These are phyloP conservation scores for Blastomussa wellsi DNA, from an alignment of 92 coral and sea anemone species.

Conservation along the genomic window DNA sequence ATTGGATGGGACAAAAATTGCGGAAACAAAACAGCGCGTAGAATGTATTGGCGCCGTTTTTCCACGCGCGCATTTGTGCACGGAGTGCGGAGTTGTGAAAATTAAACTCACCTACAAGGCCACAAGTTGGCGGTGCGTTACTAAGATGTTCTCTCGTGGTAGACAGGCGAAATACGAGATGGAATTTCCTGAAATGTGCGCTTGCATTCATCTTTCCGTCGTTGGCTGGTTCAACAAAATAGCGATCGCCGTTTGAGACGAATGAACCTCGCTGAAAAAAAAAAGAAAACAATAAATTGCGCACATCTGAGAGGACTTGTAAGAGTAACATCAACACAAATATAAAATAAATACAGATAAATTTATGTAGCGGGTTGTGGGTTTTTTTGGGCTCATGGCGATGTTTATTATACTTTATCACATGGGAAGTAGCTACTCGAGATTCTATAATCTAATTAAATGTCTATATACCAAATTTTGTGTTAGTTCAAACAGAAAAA, in stretches of 20 bases:
- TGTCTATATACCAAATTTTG: constrained; percentile 2
- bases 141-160: constrained; percentile 31
- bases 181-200: constrained; percentile 73
- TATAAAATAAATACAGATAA: background rate
- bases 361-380: background rate
- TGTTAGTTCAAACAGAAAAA: background rate
- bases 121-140: constrained; percentile 65
- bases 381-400: background rate
- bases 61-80: background rate
- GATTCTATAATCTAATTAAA: constrained; percentile 24
- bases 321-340: background rate
- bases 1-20: background rate
- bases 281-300: background rate
- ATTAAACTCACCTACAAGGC: constrained; percentile 60
- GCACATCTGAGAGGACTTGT: background rate
- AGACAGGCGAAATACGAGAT: constrained; percentile 78
- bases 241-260: constrained; percentile 70
- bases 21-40: background rate
- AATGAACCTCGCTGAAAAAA: constrained; percentile 83
- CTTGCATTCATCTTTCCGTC: constrained; percentile 35
- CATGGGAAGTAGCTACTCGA: constrained; percentile 34
- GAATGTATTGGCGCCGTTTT: background rate
- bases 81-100: constrained; percentile 48
- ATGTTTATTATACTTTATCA: background rate
- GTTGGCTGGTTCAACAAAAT: constrained; percentile 67